Evolutionary conservation across 1,140 invertebrate species (phyloP).

Genomic region (Pararge aegeria): DNA sequence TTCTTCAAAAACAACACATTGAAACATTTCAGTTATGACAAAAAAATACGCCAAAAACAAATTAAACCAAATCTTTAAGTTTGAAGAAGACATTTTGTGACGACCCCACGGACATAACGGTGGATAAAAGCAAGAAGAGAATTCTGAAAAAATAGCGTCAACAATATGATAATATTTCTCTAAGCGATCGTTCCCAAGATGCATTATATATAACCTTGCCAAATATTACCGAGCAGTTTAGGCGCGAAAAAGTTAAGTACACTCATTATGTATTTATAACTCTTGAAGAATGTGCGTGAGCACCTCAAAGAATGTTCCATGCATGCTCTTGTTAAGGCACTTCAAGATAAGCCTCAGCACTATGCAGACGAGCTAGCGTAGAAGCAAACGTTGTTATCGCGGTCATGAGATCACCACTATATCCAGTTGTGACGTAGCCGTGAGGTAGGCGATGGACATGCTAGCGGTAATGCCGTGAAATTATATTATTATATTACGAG

Average conservation of each 20-base stretch:
- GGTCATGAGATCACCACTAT: conserved; percentile 69
- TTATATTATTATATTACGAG: conserved; percentile 14
- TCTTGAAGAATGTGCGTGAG: neutral
- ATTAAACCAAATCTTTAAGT: no score
- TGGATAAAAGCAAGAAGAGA: no score
- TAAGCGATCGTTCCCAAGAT: no score
- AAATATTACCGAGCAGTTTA: no score
- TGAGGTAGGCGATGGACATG: conserved; percentile 24
- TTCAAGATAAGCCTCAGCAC: conserved; percentile 2
- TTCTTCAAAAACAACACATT: no score
- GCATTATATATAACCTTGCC: no score
- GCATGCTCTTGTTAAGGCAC: neutral
- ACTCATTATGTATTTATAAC: neutral
- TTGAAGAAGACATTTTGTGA: no score
- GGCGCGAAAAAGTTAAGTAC: neutral
- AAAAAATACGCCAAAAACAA: no score
- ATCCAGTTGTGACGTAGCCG: conserved; percentile 61
- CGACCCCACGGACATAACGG: no score
- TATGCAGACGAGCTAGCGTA: conserved; percentile 4
- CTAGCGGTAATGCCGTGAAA: conserved; percentile 13
- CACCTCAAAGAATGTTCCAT: neutral
- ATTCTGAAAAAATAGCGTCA: no score
- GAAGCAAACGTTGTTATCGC: conserved; percentile 30
- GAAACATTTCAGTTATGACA: no score
- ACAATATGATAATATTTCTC: no score